Conservation (phyloP, 1,140 invertebrate species). For the Pachyrhynchus sulphureomaculatus region DNA sequence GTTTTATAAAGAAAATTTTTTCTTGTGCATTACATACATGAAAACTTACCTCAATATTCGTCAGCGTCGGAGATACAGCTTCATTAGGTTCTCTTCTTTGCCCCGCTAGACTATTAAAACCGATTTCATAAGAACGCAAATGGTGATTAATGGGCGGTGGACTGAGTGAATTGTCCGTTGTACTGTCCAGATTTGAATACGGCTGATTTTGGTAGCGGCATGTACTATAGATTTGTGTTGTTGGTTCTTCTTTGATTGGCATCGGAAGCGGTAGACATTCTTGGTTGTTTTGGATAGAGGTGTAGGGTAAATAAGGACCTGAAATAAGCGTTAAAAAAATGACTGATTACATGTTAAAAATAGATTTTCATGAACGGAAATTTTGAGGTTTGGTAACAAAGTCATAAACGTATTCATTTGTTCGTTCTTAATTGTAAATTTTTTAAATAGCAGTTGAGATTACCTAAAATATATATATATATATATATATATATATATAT, state of each 20-base stretch:
- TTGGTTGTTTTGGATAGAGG: constrained; percentile 9
- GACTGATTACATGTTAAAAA: no score
- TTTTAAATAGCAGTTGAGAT: no score
- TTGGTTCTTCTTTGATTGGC: constrained; percentile 27
- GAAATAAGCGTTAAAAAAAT: no score
- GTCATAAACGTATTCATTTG: no score
- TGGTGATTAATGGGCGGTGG: constrained; percentile 30
- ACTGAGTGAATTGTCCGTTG: constrained; percentile 28
- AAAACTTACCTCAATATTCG: neutral
- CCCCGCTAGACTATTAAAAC: neutral
- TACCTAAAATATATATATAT: no score
- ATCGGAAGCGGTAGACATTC: neutral
- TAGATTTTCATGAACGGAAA: no score
- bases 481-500: no score
- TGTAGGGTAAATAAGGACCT: constrained; percentile 13
- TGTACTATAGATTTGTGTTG: constrained; percentile 15
- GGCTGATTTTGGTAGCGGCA: constrained; percentile 32
- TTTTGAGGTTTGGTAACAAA: no score
- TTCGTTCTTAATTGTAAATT: no score
- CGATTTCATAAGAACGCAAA: constrained; percentile 13
- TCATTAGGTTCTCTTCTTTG: constrained; percentile 28
- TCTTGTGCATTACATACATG: neutral
- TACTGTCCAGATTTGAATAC: constrained; percentile 20
- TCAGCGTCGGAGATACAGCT: constrained; percentile 6
- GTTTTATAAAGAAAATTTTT: no score